Evolutionary conservation across 2,797 vertebrate genomes (phyloP), one percentile per base, ranked within the genome.

Genomic region (Pangasius sanitwongsei): DNA sequence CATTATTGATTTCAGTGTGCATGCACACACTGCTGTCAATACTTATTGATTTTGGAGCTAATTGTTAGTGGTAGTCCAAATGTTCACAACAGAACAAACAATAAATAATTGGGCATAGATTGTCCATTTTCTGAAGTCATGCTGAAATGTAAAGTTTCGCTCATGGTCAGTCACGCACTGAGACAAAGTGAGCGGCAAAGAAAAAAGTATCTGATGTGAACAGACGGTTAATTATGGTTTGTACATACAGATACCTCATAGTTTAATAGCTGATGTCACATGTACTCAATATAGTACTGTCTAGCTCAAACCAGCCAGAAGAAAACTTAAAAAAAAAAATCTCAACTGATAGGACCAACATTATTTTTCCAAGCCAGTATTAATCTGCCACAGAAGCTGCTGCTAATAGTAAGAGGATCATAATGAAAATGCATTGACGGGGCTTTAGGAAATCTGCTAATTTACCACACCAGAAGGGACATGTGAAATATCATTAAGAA

Each of bases 1-100:
- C 48, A n/a, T 67, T 81, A 87, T 87, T 69, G 86, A 87, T 81
- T 81, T 11, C 6, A 69, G 7, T 59, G 23, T 81, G 31, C 44
- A 65, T 87, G 59, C 61, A 50, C 41, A 80, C 31, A 55, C 67
- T 34, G 70, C 18, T 55, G 77, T 81, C 86, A 81, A 81, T 81
- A 37, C 63, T 41, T 87, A 81, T 80, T 65, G 86, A 78, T 59
- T 87, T 78, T 63, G 28, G 18, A 65, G 59, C 25, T 63, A 65
- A 78, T 48, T 75, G 74, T 80, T 78, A 63, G 16, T n/a, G 25
- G 41, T 78, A 25, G n/a, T 63, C 6, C 70, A 59, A 59, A n/a
- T 83, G 61, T 83, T 83, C 37, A 65, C 16, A 65, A 67, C 61
- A 53, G 48, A 53, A 13, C 28, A 53, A 69, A 3, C 16, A 69